Conservation (phyloP, 1,140 invertebrate genomes). For the Diachasmimorpha longicaudata region DNA sequence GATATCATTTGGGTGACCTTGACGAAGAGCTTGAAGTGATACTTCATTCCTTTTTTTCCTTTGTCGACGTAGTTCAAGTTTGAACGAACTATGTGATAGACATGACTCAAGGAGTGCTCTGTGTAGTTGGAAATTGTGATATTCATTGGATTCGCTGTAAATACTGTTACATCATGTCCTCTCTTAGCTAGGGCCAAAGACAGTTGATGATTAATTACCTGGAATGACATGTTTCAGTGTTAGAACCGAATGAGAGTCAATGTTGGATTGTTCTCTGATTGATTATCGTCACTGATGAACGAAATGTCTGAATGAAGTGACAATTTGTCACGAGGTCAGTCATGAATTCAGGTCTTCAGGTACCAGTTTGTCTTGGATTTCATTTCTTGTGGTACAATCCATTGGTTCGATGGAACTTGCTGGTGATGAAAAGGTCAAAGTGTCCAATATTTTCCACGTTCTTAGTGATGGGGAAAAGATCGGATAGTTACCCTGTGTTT, state of each 20-base stretch:
- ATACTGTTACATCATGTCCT: conserved; percentile 52
- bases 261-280: too few relatives aligned
- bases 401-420: too few relatives aligned
- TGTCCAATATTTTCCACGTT: too few relatives aligned
- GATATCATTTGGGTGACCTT: not conserved
- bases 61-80: not conserved
- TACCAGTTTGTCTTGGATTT: too few relatives aligned
- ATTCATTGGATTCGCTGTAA: conserved; percentile 48
- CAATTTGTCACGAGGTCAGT: too few relatives aligned
- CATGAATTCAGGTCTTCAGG: too few relatives aligned
- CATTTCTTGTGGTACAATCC: too few relatives aligned
- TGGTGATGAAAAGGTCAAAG: too few relatives aligned
- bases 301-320: too few relatives aligned
- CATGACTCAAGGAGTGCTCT: conserved; percentile 49
- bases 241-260: not conserved
- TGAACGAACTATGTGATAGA: conserved; percentile 37
- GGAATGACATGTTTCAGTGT: not conserved
- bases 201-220: conserved; percentile 15
- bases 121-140: conserved; percentile 45
- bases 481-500: not conserved
- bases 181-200: conserved; percentile 38
- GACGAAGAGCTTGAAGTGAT: not conserved
- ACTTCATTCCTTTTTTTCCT: not conserved
- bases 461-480: too few relatives aligned
- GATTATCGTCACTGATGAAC: too few relatives aligned